These are phyloP conservation scores for Mylabris sibirica DNA, from an alignment of 2,888 invertebrate species.

Conservation along the genomic window DNA sequence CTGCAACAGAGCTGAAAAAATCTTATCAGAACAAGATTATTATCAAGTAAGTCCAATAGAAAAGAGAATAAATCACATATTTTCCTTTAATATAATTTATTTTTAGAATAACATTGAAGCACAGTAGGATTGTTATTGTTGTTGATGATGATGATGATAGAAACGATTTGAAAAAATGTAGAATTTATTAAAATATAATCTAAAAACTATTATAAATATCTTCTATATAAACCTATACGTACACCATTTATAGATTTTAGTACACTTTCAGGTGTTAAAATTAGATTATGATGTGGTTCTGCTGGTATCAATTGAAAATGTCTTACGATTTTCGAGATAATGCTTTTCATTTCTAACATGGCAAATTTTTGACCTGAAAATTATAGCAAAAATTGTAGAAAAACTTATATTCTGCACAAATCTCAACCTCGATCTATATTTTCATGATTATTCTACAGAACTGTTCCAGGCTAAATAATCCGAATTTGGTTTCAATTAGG, in stretches of 20 bases:
- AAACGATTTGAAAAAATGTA: neutral
- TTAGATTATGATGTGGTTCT: constrained; percentile 30
- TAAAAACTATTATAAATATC: neutral
- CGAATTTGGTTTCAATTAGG: too few relatives aligned
- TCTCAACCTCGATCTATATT: neutral
- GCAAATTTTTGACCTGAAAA: constrained; percentile 62
- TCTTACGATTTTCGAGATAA: constrained; percentile 63
- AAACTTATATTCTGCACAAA: neutral
- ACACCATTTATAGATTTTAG: constrained; percentile 3
- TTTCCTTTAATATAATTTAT: neutral
- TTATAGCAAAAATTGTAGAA: neutral
- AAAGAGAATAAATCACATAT: neutral
- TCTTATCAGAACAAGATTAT: constrained; percentile 73
- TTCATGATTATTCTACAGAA: too few relatives aligned
- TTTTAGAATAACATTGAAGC: neutral
- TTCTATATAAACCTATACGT: constrained; percentile 8
- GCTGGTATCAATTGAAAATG: constrained; percentile 56
- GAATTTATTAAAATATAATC: constrained; percentile 3
- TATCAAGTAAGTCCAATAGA: constrained; percentile 28
- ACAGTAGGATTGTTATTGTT: neutral
- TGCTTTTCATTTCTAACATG: constrained; percentile 65
- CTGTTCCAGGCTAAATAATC: too few relatives aligned
- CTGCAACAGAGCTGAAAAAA: constrained; percentile 69
- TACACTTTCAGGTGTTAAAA: neutral
- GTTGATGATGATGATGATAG: too few relatives aligned